These are phyloP conservation scores for Corythornis cristatus DNA, from an alignment of 2,113 vertebrate species.

Conservation along the genomic window DNA sequence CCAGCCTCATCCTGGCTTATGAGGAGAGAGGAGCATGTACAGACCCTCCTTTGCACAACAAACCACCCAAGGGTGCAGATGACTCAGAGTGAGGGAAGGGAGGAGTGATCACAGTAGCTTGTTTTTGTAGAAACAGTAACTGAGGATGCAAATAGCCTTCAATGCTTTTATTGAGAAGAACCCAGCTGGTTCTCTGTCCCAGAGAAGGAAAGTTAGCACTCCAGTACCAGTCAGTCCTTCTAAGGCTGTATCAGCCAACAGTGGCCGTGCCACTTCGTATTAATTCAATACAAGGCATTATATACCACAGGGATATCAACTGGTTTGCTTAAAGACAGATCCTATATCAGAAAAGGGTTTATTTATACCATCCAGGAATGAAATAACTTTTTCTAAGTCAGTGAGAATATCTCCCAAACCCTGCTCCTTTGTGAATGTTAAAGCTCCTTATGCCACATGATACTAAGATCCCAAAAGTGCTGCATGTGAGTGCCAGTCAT, in stretches of 20 bases:
- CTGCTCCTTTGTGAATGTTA: not conserved
- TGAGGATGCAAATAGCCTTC: too few relatives aligned
- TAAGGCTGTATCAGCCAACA: too few relatives aligned
- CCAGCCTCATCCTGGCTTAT: not conserved
- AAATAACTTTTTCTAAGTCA: not conserved
- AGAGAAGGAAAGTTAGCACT: too few relatives aligned
- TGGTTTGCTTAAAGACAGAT: too few relatives aligned
- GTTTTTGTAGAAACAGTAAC: not conserved
- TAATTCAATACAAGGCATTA: too few relatives aligned
- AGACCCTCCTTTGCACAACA: not conserved
- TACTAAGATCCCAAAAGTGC: not conserved
- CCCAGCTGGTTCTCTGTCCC: too few relatives aligned
- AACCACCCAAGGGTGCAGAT: not conserved
- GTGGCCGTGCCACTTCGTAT: too few relatives aligned
- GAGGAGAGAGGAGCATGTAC: not conserved
- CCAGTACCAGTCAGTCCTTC: too few relatives aligned
- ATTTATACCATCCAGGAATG: too few relatives aligned
- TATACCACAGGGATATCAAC: too few relatives aligned
- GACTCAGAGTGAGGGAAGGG: not conserved
- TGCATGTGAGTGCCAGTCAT: not conserved
- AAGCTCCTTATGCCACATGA: not conserved
- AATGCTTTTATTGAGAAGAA: too few relatives aligned
- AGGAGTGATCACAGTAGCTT: not conserved
- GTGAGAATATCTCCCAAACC: not conserved
- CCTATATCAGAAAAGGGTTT: too few relatives aligned